phyloP scores from a whole-genome alignment of 2,797 vertebrate species.

The Heterohyrax brucei region DNA sequence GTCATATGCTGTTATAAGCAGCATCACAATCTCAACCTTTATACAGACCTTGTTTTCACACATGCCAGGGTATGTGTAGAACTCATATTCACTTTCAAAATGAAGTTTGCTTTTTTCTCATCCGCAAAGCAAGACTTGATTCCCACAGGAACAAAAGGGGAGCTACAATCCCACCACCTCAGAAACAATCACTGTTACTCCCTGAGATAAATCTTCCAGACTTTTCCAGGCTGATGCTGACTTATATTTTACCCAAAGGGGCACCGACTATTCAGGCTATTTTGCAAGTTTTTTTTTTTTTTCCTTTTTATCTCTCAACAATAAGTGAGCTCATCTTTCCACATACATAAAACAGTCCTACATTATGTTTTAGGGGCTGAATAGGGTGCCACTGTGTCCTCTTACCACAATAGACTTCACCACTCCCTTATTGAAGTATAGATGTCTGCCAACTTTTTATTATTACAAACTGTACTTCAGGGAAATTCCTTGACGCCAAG shows the following conservation, averaged over 20 bases:
- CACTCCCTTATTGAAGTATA: constrained; percentile 14
- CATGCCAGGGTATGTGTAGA: not conserved
- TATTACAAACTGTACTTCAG: constrained; percentile 1
- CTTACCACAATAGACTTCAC: not conserved
- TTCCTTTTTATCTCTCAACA: not conserved
- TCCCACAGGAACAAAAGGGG: not conserved
- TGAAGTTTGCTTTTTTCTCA: not conserved
- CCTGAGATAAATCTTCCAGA: not conserved
- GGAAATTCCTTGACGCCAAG: constrained; percentile 50
- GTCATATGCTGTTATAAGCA: not conserved
- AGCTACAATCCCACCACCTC: not conserved
- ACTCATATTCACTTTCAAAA: not conserved
- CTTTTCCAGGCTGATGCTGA: not conserved
- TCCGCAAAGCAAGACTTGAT: not conserved
- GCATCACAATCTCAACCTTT: not conserved
- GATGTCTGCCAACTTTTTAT: constrained; percentile 26
- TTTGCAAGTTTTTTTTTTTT: not conserved
- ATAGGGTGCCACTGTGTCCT: not conserved
- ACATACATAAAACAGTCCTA: not conserved
- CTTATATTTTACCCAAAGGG: not conserved
- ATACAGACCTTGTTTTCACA: not conserved
- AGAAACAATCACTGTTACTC: not conserved
- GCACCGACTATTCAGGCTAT: rapidly evolving
- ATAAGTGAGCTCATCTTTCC: not conserved
- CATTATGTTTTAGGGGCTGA: not conserved